Conservation (phyloP, 2,797 vertebrate species). For the Sebastes taczanowskii region DNA sequence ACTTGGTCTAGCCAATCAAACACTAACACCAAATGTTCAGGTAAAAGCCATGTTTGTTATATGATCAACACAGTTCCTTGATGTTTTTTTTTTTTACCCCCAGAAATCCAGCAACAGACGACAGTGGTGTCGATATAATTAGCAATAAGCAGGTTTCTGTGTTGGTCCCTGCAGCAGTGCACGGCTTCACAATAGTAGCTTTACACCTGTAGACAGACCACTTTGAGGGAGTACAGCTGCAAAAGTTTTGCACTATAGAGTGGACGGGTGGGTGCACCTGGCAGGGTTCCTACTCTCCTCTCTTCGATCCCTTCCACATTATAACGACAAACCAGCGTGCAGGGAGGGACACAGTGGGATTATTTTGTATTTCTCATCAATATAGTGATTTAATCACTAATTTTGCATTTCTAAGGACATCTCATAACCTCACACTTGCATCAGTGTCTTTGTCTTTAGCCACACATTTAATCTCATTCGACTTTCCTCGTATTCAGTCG, state of each 20-base stretch:
- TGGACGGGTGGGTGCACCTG: constrained; percentile 18
- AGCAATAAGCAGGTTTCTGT: neutral
- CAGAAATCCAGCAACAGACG: neutral
- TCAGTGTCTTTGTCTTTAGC: constrained; percentile 9
- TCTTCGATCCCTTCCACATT: neutral
- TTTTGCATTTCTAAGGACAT: neutral
- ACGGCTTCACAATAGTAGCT: constrained; percentile 1
- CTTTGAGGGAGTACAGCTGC: constrained; percentile 29
- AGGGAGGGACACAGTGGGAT: neutral
- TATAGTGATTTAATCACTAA: neutral
- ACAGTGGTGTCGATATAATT: neutral
- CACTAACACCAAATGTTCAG: neutral
- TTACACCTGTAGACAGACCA: constrained; percentile 30
- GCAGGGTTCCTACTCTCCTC: constrained; percentile 1
- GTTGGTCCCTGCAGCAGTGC: neutral
- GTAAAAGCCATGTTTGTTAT: neutral
- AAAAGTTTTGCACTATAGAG: constrained; percentile 28
- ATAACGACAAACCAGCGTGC: neutral
- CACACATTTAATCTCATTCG: constrained; percentile 4
- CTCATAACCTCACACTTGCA: neutral
- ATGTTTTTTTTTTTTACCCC: neutral
- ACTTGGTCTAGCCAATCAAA: neutral
- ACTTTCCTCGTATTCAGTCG: neutral
- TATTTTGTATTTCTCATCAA: neutral
- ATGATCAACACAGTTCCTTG: neutral